These are phyloP conservation scores for Achroia grisella DNA, from an alignment of 1,140 invertebrate genomes.

Conservation along the genomic window DNA sequence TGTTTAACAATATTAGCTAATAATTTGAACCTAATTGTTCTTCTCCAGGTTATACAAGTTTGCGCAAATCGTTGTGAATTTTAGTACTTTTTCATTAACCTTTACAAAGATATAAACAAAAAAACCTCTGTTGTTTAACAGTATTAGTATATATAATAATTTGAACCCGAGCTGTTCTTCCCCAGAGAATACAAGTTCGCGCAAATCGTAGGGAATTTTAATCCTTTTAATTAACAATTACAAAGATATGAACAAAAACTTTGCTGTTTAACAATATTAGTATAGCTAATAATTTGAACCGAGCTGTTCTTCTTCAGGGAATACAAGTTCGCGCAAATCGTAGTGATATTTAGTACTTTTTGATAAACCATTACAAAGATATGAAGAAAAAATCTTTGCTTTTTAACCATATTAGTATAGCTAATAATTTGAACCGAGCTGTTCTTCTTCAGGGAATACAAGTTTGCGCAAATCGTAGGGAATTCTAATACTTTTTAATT, in stretches of 20 bases:
- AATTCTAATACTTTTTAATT: no score
- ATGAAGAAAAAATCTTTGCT: no score
- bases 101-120: no score
- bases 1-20: no score
- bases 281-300: background rate
- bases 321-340: constrained; percentile 57
- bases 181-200: constrained; percentile 54
- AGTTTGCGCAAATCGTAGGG: constrained; percentile 54
- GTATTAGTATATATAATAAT: no score
- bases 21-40: constrained; percentile 4
- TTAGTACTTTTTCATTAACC: no score
- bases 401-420: no score
- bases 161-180: constrained; percentile 16
- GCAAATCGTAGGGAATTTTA: constrained; percentile 41
- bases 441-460: constrained; percentile 45
- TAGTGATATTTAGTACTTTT: constrained; percentile 31
- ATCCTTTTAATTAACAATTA: no score
- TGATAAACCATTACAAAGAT: no score
- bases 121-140: no score
- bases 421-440: background rate
- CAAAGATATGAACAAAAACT: no score
- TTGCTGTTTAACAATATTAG: no score
- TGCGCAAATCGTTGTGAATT: constrained; percentile 42
- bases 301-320: constrained; percentile 31
- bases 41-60: constrained; percentile 54